A percentile compares a stretch with the other conserved stretches of the same genome.
Conservation (phyloP, 2,888 invertebrate species). For the Drosophila tanythrix region DNA sequence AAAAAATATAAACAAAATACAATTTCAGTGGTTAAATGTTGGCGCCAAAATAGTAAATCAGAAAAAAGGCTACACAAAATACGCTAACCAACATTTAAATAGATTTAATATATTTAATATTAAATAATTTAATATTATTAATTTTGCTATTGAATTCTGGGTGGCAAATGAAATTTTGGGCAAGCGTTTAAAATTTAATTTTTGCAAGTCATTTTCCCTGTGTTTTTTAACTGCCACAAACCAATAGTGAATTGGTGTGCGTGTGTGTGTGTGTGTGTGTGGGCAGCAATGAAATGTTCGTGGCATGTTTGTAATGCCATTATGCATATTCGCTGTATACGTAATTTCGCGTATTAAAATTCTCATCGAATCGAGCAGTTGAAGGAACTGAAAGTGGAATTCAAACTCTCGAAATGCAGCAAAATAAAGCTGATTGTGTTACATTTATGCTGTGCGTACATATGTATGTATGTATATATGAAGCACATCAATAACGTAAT, state of each 20-base stretch:
- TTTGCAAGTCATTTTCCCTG: constrained; percentile 10
- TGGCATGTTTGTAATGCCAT: constrained; percentile 39
- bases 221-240: constrained; percentile 8
- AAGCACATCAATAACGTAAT: background rate
- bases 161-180: constrained; percentile 28
- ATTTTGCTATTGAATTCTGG: constrained; percentile 24
- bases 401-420: constrained; percentile 1
- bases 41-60: background rate
- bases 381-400: background rate
- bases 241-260: background rate
- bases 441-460: background rate
- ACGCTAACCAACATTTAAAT: background rate
- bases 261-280: constrained; percentile 7
- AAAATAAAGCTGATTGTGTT: background rate
- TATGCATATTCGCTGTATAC: constrained; percentile 19
- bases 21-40: background rate
- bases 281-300: constrained; percentile 47
- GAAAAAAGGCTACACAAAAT: background rate
- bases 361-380: background rate
- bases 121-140: too few relatives aligned
- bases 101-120: too few relatives aligned
- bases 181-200: constrained; percentile 35
- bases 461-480: too few relatives aligned
- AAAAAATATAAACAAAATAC: background rate
- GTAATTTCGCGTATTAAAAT: constrained; percentile 14